Evolutionary conservation across 2,888 invertebrate genomes (phyloP).

Genomic region (Morinoia aosen): DNA sequence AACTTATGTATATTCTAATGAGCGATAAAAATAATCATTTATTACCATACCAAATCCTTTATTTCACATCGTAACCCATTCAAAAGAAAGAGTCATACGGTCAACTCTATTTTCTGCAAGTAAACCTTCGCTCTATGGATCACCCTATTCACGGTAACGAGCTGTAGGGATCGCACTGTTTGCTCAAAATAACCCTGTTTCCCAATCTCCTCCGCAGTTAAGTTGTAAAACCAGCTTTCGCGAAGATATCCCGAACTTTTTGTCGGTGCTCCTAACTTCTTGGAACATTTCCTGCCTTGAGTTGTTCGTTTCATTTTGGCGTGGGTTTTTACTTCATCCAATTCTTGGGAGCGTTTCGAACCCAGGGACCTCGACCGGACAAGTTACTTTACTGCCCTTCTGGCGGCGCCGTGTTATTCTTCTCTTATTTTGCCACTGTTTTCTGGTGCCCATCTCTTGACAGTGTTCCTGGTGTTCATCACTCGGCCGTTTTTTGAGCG

Average conservation of each 20-base stretch:
- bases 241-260: constrained; percentile 1
- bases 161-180: background rate
- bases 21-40: too few relatives aligned
- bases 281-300: background rate
- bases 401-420: background rate
- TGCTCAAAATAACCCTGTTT: background rate
- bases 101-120: background rate
- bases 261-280: background rate
- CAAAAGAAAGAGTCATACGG: background rate
- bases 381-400: constrained; percentile 34
- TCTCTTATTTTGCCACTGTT: background rate
- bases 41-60: too few relatives aligned
- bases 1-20: too few relatives aligned
- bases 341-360: constrained; percentile 20
- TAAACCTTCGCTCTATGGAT: background rate
- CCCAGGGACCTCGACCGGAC: background rate
- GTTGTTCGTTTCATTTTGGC: constrained; percentile 19
- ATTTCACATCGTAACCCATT: background rate
- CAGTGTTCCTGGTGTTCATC: background rate
- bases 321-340: background rate
- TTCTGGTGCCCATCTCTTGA: background rate
- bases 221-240: constrained; percentile 12
- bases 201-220: background rate
- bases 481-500: background rate
- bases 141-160: background rate